Conservation (phyloP, 1,140 invertebrate genomes). For the Aphelenchoides avenae region DNA sequence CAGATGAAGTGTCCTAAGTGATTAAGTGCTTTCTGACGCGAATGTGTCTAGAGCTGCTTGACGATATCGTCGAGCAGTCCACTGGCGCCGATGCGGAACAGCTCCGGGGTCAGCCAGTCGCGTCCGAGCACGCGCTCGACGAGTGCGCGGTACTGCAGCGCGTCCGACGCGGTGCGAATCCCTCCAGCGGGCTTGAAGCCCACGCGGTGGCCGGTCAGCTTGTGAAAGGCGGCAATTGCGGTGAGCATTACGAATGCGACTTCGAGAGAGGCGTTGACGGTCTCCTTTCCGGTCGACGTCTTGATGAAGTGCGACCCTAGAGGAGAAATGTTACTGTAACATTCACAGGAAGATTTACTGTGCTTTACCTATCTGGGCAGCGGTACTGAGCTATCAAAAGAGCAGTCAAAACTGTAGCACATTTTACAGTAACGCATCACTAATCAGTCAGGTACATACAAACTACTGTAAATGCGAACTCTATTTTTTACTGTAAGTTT, state of each 20-base stretch:
- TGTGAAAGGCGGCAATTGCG: conserved; percentile 79
- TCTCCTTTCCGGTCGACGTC: conserved; percentile 96
- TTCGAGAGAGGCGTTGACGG: conserved; percentile 84
- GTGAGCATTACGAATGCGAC: conserved; percentile 87
- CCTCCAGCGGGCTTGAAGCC: conserved; percentile 90
- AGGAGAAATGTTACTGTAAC: no score
- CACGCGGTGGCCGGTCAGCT: conserved; percentile 64
- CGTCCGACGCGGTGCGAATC: conserved; percentile 78
- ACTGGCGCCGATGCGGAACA: conserved; percentile 92
- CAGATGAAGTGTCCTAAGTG: no score
- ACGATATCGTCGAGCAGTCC: conserved; percentile 69
- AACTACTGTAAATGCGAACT: no score
- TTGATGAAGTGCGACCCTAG: conserved; percentile 90
- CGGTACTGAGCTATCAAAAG: neutral
- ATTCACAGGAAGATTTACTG: no score
- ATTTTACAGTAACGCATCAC: conserved; percentile 5
- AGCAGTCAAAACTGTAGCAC: neutral
- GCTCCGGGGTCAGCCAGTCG: conserved; percentile 74
- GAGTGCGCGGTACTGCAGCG: conserved; percentile 78
- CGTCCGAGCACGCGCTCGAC: conserved; percentile 79
- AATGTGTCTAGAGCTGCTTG: conserved; percentile 60
- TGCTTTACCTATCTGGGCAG: neutral
- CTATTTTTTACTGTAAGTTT: no score
- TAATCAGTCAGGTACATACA: no score
- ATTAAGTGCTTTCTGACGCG: neutral